Base-by-base conservation (phyloP, 1,140 invertebrate species). In the Thereuonema tuberculata region DNA sequence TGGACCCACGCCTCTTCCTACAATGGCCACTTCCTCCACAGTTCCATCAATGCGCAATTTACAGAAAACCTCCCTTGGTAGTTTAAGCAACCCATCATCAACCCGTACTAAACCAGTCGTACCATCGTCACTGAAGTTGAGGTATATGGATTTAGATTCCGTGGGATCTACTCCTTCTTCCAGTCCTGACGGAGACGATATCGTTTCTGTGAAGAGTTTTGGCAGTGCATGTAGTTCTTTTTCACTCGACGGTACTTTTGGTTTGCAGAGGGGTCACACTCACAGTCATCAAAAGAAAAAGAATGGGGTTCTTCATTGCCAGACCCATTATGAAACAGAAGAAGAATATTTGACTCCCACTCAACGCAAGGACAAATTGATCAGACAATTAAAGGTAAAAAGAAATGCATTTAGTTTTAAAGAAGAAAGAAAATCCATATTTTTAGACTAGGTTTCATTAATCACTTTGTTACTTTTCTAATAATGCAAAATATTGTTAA, bases 321-420 rank as follows among this genome's bases (percentile, higher is more conserved):
- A 84, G 15, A 82, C 84, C 63, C 82, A 86, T 70, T 80, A 81
- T n/a, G 81, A 80, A 0, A 78, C 83, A 31, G 78, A 81, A 12
- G 82, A 87, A 52, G 85, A 89, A 67, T 91, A 91, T 71, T 75
- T 91, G 25, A 90, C 88, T 43, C 88, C 88, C 1, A 90, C 88
- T 1, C 88, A 92, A 69, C 75, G 87, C 62, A 85, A 86, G 5
- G 83, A 86, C 66, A 77, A 81, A 64, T 85, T 88, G 72, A 82
- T 92, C 21, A 78, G 84, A 52, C 81, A 83, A 56, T 72, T 81
- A 29, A 77, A 77, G 71, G 78, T 79, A 64, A 15, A 50, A 9
- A 9, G 27, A 25, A 12, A 24, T 55, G 27, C 23, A 5, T 55
- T 5, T 48, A 48, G 2, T 54, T 17, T 53, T 15, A 25, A 59